These are phyloP conservation scores for Dipodomys ordii DNA, from an alignment of 2,113 vertebrate species.

Conservation along the genomic window DNA sequence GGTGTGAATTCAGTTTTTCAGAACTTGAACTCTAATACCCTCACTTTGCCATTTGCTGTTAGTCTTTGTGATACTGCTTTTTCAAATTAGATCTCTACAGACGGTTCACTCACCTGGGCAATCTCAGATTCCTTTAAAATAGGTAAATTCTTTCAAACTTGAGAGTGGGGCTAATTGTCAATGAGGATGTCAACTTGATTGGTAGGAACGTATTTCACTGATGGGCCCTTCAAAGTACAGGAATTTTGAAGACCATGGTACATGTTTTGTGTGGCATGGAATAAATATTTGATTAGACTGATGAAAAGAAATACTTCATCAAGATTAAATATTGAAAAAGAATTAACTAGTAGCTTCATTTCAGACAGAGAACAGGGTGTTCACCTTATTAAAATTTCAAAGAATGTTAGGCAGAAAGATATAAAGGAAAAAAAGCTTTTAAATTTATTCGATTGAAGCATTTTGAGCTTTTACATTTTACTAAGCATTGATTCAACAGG, in stretches of 20 bases:
- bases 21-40: not conserved
- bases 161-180: not conserved
- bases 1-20: not conserved
- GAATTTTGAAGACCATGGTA: not conserved
- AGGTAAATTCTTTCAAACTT: conserved; percentile 25
- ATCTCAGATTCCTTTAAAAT: not conserved
- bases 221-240: not conserved
- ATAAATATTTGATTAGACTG: conserved; percentile 65
- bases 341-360: conserved; percentile 51
- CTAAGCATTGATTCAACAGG: not conserved
- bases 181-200: not conserved
- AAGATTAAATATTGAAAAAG: conserved; percentile 65
- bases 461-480: conserved; percentile 29
- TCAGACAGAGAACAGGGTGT: conserved; percentile 53
- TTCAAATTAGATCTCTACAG: not conserved
- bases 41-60: not conserved
- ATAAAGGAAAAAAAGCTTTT: not conserved
- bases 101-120: not conserved
- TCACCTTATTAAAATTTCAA: conserved; percentile 60
- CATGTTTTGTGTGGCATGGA: not conserved
- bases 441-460: conserved; percentile 17
- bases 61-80: not conserved
- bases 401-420: conserved; percentile 47
- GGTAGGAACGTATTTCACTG: not conserved
- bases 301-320: conserved; percentile 72